These are phyloP conservation scores for Ligdia adustata DNA, from an alignment of 2,888 invertebrate species.

Conservation along the genomic window DNA sequence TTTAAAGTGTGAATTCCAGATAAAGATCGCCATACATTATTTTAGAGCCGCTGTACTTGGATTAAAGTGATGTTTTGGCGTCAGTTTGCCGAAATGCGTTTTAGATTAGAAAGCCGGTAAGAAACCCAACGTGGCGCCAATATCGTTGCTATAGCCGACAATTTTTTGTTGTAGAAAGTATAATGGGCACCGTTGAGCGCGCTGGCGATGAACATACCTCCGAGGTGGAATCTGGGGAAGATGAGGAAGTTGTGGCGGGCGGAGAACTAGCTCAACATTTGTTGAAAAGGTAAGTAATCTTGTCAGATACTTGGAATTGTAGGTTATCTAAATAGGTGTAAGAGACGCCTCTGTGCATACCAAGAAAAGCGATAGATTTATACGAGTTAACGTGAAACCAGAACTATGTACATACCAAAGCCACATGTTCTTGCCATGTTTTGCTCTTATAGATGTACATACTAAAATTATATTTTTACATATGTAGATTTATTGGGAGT, in stretches of 20 bases:
- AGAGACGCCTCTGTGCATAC: too few species aligned
- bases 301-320: background rate
- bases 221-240: constrained; percentile 87
- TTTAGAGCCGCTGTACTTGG: constrained; percentile 30
- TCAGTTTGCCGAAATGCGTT: constrained; percentile 26
- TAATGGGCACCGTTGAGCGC: constrained; percentile 87
- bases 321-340: too few species aligned
- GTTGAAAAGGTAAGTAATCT: constrained; percentile 64
- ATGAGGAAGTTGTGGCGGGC: constrained; percentile 83
- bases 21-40: constrained; percentile 34
- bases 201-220: constrained; percentile 86
- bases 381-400: too few species aligned
- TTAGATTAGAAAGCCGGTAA: constrained; percentile 52
- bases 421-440: too few species aligned
- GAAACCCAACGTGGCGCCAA: constrained; percentile 74
- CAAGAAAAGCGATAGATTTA: too few species aligned
- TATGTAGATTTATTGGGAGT: too few species aligned
- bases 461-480: too few species aligned
- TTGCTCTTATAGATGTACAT: too few species aligned
- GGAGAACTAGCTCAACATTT: constrained; percentile 75
- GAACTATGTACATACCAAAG: too few species aligned
- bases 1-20: constrained; percentile 53
- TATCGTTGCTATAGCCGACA: constrained; percentile 36
- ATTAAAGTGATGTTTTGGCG: constrained; percentile 22
- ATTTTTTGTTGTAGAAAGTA: constrained; percentile 65